Base-by-base conservation (phyloP, 2,113 vertebrate genomes). In the Turnix velox region DNA sequence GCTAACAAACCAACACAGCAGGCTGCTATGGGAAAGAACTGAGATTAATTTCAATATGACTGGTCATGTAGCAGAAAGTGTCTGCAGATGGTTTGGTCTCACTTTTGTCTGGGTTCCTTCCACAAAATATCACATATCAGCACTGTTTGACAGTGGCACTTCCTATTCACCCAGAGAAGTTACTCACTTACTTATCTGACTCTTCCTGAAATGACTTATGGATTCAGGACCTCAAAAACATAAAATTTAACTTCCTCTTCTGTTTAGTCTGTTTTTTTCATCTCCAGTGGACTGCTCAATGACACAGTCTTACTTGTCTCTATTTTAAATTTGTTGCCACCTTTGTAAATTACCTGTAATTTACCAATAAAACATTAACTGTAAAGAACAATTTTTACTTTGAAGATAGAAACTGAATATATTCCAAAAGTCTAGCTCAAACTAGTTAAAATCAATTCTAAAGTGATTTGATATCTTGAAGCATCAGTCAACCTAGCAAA, bases 1-100 rank as follows among this genome's bases (percentile, higher is more conserved):
- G 69, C 81, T 93, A 94, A 93, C 80, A 95, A 93, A 94, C 49
- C 80, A 92, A 35, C 88, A 79, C 91, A 94, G 86, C 80, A 62
- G 77, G 88, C 66, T 92, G 80, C 86, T 82, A 68, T 91, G 84
- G 84, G 91, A 96, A 93, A 93, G 83, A 88, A 27, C 73, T 8
- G 23, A 84, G 57, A 82, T 81, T 86, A 55, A 49, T 93, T 95
- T 78, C 77, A 84, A 2, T 54, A 30, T 0, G 1, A 92, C 66
- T 68, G 37, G 66, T 65, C 65, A 19, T 8, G 61, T 37, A 87
- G 80, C 48, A 81, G 51, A 90, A 76, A 95, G 40, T 45, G 80
- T 81, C 63, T 84, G 84, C 68, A 88, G 52, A 95, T 87, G 76
- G 68, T 77, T 78, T 88, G 61, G 61, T 93, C 80, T 92, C 86